Base-by-base conservation (phyloP, 2,888 invertebrate genomes). In the Agriopis marginaria region DNA sequence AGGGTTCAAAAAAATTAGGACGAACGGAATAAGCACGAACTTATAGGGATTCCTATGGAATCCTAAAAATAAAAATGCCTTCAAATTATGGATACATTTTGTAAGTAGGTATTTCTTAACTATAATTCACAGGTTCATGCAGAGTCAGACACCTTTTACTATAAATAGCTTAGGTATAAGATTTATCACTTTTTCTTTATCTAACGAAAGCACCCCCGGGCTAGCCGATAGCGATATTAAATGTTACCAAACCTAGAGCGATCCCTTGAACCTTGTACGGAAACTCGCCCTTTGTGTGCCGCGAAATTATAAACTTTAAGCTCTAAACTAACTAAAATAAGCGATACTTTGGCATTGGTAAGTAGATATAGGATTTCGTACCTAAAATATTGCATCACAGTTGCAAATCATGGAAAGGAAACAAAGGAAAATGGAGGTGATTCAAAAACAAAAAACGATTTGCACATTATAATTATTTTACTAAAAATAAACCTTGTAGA, bases 311-410 rank as follows among this genome's bases (percentile, higher is more conserved):
- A 11, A 0, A 23, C 9, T 11, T 32, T 8, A 10, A n/a, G 32
- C 10, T 50, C 9, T 12, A 8, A 5, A n/a, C 14, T n/a, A n/a
- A n/a, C n/a, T n/a, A 10, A 14, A 9, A 40, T 40, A 10, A 39
- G 7, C 40, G 12, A 54, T 39, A 54, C 7, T 39, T 39, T 54
- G 42, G 14, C 9, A 14, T 55, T 8, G 12, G 12, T 6, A 54
- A 32, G 32, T 40, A 56, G 0, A 56, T 14, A 10, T 14, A 42
- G 17, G 42, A 14, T n/a, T n/a, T 54, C 7, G 23, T 32, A 40
- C 39, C 11, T 53, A 53, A 12, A 53, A 17, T 58, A 47, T 58
- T 58, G 45, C 45, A n/a, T 58, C 45, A 47, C 45, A 58, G 45
- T 45, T 58, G 45, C 32, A 45, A 23, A 12, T 45, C 12, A 12